Evolutionary conservation across 1,140 invertebrate species (phyloP).

Genomic region (Drosophila ohnishii): DNA sequence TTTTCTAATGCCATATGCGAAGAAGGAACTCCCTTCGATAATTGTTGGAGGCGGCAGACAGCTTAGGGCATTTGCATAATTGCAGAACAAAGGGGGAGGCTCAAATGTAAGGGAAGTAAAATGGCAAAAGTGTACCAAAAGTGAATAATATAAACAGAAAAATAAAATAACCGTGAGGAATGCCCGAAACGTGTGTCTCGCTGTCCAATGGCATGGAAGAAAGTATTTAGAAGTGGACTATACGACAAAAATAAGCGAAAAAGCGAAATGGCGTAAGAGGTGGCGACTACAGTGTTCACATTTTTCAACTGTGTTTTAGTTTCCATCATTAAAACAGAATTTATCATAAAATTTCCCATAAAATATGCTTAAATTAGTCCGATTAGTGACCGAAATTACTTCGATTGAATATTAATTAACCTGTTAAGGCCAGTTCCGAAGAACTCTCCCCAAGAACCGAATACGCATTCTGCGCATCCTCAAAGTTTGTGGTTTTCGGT

Average conservation of each 20-base stretch:
- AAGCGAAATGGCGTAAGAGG: neutral
- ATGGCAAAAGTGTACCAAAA: neutral
- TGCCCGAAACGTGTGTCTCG: constrained; percentile 25
- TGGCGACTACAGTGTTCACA: neutral
- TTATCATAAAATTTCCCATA: neutral
- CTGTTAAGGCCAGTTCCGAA: neutral
- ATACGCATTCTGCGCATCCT: neutral
- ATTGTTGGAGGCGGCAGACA: constrained; percentile 26
- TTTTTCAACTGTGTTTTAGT: neutral
- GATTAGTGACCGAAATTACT: constrained; percentile 10
- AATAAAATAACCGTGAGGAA: constrained; percentile 34
- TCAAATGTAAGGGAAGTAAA: neutral
- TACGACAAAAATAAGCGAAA: neutral
- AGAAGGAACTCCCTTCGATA: constrained; percentile 1
- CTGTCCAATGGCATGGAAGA: constrained; percentile 28
- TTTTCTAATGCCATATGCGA: constrained; percentile 10
- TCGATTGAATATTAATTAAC: constrained; percentile 33
- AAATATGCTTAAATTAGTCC: neutral
- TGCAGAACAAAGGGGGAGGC: constrained; percentile 3
- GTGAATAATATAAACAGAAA: constrained; percentile 45
- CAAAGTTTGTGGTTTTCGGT: neutral
- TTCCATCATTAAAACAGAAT: no score
- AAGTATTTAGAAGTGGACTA: neutral
- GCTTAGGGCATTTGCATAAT: constrained; percentile 35
- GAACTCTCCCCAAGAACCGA: neutral